These are phyloP conservation scores for Talpa occidentalis DNA, from an alignment of 2,113 vertebrate genomes.

Conservation along the genomic window DNA sequence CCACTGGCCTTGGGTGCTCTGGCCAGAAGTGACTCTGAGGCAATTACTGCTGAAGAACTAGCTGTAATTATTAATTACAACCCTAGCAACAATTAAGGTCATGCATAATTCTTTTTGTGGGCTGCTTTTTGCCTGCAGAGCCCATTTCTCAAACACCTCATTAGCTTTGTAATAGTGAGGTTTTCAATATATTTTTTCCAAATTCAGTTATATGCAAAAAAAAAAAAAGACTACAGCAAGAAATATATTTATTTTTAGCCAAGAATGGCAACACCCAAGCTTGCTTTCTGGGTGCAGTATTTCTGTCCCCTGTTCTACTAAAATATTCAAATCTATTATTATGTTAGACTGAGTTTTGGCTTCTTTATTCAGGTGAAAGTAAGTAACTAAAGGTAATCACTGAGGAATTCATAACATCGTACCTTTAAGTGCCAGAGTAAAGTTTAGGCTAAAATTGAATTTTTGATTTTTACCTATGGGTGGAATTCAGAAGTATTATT, in stretches of 20 bases:
- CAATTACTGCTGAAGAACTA: neutral
- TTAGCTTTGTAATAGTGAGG: constrained; percentile 26
- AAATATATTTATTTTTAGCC: constrained; percentile 43
- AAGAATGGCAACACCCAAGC: neutral
- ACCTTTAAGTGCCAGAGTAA: neutral
- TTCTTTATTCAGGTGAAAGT: neutral
- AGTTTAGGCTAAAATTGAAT: neutral
- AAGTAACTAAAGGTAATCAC: neutral
- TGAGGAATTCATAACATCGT: neutral
- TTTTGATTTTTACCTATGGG: neutral
- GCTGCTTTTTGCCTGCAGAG: constrained; percentile 33
- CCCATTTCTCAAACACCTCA: constrained; percentile 62
- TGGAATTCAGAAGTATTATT: constrained; percentile 6
- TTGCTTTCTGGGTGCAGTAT: neutral
- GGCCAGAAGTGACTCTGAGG: constrained; percentile 39
- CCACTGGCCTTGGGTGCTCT: neutral
- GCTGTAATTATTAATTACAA: constrained; percentile 59
- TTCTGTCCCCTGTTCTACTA: neutral
- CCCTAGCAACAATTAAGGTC: constrained; percentile 29
- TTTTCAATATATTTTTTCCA: neutral
- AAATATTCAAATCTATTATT: neutral
- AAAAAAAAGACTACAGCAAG: neutral
- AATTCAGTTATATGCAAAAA: constrained; percentile 38
- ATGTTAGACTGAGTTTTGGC: neutral
- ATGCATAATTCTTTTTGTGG: constrained; percentile 37